Conservation (phyloP, 2,797 vertebrate genomes). For the Rhynchonycteris naso region DNA sequence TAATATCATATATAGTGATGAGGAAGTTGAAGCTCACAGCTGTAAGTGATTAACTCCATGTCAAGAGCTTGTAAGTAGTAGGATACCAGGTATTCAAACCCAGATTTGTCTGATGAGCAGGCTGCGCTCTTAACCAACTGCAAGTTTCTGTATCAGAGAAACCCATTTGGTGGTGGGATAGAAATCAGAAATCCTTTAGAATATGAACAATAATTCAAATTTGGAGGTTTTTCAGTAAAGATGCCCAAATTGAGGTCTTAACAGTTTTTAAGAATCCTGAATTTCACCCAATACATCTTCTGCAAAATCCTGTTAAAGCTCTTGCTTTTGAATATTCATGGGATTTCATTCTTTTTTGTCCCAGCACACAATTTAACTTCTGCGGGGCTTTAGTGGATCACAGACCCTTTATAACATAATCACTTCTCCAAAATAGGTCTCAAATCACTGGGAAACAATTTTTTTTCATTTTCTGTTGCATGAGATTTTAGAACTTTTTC, state of each 20-base stretch:
- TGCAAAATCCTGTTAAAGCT: neutral
- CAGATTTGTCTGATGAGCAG: neutral
- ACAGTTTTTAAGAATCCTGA: neutral
- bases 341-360: neutral
- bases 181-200: constrained; percentile 13
- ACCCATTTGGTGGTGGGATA: neutral
- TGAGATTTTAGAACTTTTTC: too few species aligned
- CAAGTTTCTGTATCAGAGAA: neutral
- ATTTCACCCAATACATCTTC: neutral
- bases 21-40: neutral
- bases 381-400: neutral
- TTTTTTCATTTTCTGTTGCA: too few species aligned
- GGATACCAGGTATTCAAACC: neutral
- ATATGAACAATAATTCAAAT: neutral
- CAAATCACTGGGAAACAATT: too few species aligned
- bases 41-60: neutral
- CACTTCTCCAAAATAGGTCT: neutral
- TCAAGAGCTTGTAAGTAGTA: neutral
- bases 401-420: neutral
- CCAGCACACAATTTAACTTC: neutral
- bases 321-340: neutral
- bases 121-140: neutral
- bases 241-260: neutral
- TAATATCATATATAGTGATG: neutral
- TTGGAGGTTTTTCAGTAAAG: neutral